Evolutionary conservation across 1,140 invertebrate genomes (phyloP), one percentile per base, ranked within the genome.

Genomic region (Bombus balteatus): DNA sequence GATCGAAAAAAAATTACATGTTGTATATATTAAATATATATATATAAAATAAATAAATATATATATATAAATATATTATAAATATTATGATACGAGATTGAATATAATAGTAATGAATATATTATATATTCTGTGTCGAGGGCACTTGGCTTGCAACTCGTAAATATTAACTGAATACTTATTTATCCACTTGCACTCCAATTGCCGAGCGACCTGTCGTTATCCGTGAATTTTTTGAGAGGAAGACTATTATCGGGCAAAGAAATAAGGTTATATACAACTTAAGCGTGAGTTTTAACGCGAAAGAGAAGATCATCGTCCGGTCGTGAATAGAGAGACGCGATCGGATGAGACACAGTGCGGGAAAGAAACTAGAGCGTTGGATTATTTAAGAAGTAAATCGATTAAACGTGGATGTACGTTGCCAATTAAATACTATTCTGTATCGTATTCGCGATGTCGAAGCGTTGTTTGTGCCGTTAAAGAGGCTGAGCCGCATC

Each of bases 21-120:
- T 93, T 94, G 93, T 95, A 94, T 94, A 94, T 94, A 95, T 92
- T 92, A 94, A 92, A 92, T 76, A 91, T 91, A 91, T 81, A 68
- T 88, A 92, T 90, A 93, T 88, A 90, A 86, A 81, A 86, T 81
- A 90, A 91, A 93, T 90, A 90, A 89, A 91, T 91, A 87, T 62
- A 91, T 92, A 93, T 89, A 92, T 81, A 85, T 87, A 88, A 86
- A 87, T 90, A 93, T 92, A 93, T 94, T 93, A 94, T 92, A 92
- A 90, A 91, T 92, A 90, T 89, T 91, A 91, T 86, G 80, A 81
- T 86, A 93, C 77, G 86, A 92, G 87, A 93, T 92, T 92, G 88
- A 93, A 92, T 89, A 91, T 92, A 87, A 92, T 92, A 93, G 88
- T 94, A 91, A 91, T 90, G 89, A 92, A 80, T 92, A 91, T 90